Evolutionary conservation across 1,140 invertebrate genomes (phyloP).

Genomic region (Cylas formicarius): DNA sequence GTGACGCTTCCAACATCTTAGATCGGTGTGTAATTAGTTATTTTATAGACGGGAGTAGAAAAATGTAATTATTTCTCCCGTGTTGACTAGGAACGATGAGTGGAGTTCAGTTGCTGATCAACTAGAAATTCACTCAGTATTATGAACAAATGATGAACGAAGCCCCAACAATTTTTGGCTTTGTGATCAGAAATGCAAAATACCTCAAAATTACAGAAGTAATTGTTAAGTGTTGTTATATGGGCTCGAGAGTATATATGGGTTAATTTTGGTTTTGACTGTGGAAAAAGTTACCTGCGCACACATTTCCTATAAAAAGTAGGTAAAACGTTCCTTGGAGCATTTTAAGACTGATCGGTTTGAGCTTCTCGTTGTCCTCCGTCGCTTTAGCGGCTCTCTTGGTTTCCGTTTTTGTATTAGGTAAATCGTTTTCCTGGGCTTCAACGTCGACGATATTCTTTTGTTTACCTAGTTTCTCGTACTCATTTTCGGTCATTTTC

Average conservation of each 20-base stretch:
- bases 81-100: no score
- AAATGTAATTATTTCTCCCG: no score
- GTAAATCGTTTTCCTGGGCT: constrained; percentile 31
- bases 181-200: not conserved
- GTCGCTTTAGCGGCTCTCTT: constrained; percentile 28
- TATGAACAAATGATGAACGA: not conserved
- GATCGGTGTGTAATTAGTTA: no score
- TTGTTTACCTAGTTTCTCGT: constrained; percentile 54
- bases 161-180: not conserved
- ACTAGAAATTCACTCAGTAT: constrained; percentile 2
- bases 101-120: no score
- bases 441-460: constrained; percentile 42
- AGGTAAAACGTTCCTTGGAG: constrained; percentile 60
- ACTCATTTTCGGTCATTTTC: constrained; percentile 64
- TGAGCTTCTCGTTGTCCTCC: constrained; percentile 42
- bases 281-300: constrained; percentile 41
- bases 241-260: not conserved
- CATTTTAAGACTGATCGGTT: constrained; percentile 57
- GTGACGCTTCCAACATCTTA: no score
- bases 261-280: not conserved
- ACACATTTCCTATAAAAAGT: constrained; percentile 49
- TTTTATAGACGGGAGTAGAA: no score
- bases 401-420: constrained; percentile 31
- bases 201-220: not conserved
- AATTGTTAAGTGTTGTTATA: not conserved